Evolutionary conservation across 2,113 vertebrate species (phyloP), one percentile per base, ranked within the genome.

Genomic region (Plectropomus leopardus): DNA sequence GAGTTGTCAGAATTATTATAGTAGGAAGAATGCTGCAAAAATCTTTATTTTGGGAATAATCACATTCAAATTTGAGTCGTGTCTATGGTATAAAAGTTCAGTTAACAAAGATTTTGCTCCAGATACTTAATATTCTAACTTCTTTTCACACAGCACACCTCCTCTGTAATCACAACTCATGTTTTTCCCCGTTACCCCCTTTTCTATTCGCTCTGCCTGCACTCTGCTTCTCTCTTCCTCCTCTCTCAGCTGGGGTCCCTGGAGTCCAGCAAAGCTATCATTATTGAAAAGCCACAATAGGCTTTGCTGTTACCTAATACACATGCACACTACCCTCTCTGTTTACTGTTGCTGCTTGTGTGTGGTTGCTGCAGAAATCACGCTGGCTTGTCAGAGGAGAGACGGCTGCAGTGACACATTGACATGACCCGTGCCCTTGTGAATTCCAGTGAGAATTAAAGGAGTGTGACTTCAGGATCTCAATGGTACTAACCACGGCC

Each of bases 271-370:
- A 87, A 82, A 69, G 68, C 3, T 32, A 15, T 26, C 76, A 65
- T 85, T 92, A 68, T 89, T 26, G 2, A 50, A 66, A 44, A 6
- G 2, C 19, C 24, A 86, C 82, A 88, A 87, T 80, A 32, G 64
- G 30, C 32, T 53, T n/a, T n/a, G 30, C 72, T 85, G 85, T 82
- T 71, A 50, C 67, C 50, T 73, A 71, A 75, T 36, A 23, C 24
- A 71, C 55, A 70, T 10, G 24, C 60, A 77, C 55, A 70, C 64
- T 60, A 30, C 48, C 44, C 9, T 28, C 23, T 72, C n/a, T 36
- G 53, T 76, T 32, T 11, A 36, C 71, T 51, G 21, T 5, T 66
- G 64, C n/a, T 66, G 28, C 42, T 57, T 76, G 34, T 65, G 57
- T 42, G 23, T 34, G 47, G 14, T 28, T 54, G 72, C 51, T 42